Evolutionary conservation across 1,140 invertebrate genomes (phyloP), one percentile per base, ranked within the genome.

Genomic region (Conopomorpha cramerella): DNA sequence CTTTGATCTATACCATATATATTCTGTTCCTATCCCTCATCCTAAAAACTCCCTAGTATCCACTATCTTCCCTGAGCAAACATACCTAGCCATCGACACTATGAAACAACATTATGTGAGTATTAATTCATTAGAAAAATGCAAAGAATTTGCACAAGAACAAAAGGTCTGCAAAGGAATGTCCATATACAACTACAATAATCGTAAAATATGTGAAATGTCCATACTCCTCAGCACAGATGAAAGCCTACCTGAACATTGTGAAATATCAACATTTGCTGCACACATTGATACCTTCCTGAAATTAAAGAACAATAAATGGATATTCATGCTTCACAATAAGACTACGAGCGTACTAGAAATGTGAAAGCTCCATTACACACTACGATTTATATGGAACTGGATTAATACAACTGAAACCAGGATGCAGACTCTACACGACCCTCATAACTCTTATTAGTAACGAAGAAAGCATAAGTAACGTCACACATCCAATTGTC

Each of bases 61-160:
- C 16, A 53, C 50, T 4, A 53, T 45, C 39, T 39, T 49, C 13
- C 41, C 44, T 12, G 46, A 53, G 44, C 55, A 52, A 17, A 41
- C 23, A 8, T 55, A 43, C 15, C 17, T 58, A 30, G 49, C 51
- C 18, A 49, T 45, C 6, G 44, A 43, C 16, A 39, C 36, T 1
- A 45, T 19, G 16, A 38, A 46, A 8, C 25, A 55, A 38, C 18
- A 39, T 3, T 50, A 55, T 27, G 36, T 45, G 2, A 43, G 46
- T 6, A 50, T 43, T 25, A 50, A 35, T 10, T 36, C 36, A 7
- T 8, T 52, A 27, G 43, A 51, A 10, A 36, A 35, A 4, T 57
- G 51, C 41, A 51, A 43, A 25, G 27, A 26, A 0, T 54, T 30
- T 17, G 19, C 40, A 7, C 1, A 28, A 10, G 33, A 34, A n/a